These are phyloP conservation scores for Choristoneura rosaceana DNA, from an alignment of 2,888 invertebrate species.

Conservation along the genomic window DNA sequence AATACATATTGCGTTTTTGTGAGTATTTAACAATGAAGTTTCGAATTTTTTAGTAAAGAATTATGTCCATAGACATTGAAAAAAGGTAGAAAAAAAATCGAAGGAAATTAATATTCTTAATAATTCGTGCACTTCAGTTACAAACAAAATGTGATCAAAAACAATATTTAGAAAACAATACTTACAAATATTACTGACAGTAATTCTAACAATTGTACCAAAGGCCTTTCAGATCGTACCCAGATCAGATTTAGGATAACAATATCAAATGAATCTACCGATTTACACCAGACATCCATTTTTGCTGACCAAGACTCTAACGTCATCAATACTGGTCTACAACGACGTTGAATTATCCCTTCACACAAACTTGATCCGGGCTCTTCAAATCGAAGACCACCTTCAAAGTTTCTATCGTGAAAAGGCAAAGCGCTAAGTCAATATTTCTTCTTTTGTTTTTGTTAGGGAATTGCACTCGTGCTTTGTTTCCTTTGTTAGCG, in stretches of 20 bases:
- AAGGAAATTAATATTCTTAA: no score
- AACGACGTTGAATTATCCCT: constrained; percentile 38
- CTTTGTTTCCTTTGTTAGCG: constrained; percentile 3
- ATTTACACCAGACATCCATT: constrained; percentile 34
- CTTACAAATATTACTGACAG: neutral
- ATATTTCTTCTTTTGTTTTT: constrained; percentile 12
- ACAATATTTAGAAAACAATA: neutral
- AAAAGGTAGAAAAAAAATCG: no score
- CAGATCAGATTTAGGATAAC: constrained; percentile 3
- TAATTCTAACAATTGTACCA: neutral
- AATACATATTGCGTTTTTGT: no score
- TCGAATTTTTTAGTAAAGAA: no score
- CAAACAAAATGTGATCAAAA: neutral
- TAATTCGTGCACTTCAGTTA: no score
- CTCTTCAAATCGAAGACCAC: neutral
- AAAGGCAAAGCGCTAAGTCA: constrained; percentile 1
- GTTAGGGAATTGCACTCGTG: constrained; percentile 1
- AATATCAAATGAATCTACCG: constrained; percentile 3
- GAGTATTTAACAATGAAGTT: no score
- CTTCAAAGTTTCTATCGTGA: constrained; percentile 13
- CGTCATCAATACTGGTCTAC: constrained; percentile 19
- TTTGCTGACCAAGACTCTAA: constrained; percentile 34
- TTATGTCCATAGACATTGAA: no score
- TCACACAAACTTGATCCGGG: constrained; percentile 21
- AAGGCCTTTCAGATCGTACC: neutral